Evolutionary conservation across 2,797 vertebrate genomes (phyloP).

Genomic region (Crocodylus rhombifer): DNA sequence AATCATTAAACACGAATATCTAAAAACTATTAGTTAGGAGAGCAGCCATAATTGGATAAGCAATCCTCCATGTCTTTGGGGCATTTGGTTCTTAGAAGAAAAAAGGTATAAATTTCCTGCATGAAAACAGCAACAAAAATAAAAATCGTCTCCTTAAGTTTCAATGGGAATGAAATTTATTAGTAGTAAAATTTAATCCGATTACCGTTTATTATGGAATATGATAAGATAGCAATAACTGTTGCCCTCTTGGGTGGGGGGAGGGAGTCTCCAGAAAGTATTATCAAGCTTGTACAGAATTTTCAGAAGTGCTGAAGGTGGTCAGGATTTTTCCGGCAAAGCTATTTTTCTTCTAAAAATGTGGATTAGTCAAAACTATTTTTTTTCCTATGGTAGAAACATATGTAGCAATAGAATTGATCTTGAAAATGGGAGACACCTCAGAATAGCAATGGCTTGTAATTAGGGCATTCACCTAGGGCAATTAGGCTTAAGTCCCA

Average conservation of each 20-base stretch:
- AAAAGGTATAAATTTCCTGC: not conserved
- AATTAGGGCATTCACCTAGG: no score
- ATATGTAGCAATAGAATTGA: no score
- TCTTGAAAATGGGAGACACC: no score
- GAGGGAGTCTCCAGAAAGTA: fast-evolving
- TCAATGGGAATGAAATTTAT: not conserved
- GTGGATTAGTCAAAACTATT: no score
- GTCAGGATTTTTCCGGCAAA: not conserved
- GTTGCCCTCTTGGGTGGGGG: not conserved
- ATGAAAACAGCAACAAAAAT: not conserved
- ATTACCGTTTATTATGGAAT: not conserved
- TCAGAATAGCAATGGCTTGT: no score
- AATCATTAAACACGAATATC: conserved; percentile 73
- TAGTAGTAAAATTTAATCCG: not conserved
- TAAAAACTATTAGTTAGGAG: conserved; percentile 73
- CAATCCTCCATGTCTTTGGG: conserved; percentile 42
- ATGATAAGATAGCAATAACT: not conserved
- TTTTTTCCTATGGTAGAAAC: no score
- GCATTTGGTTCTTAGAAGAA: not conserved
- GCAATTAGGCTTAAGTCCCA: no score
- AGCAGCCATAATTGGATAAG: conserved; percentile 64
- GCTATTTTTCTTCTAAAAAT: no score
- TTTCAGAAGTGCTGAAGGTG: not conserved
- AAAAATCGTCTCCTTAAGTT: not conserved
- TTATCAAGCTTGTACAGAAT: not conserved